Evolutionary conservation across 2,113 vertebrate species (phyloP).

Genomic region (Mustela lutreola): DNA sequence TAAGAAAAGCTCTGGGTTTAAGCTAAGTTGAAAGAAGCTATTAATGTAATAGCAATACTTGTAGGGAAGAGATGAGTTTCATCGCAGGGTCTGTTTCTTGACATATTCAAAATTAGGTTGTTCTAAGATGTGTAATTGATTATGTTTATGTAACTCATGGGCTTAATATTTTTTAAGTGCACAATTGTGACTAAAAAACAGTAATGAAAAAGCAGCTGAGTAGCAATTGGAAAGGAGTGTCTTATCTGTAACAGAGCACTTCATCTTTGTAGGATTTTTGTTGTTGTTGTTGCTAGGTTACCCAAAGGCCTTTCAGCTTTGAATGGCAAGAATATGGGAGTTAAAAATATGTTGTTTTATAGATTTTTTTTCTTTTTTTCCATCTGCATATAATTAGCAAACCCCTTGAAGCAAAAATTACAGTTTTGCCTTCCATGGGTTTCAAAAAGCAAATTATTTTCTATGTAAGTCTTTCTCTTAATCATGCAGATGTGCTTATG

Average conservation of each 20-base stretch:
- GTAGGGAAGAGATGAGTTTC: slow-evolving; percentile 34
- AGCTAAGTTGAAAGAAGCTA: slow-evolving; percentile 26
- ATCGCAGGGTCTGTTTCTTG: slow-evolving; percentile 25
- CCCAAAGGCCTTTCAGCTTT: slow-evolving; percentile 76
- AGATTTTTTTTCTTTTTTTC: slow-evolving; percentile 71
- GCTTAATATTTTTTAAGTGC: slow-evolving; percentile 54
- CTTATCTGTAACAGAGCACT: slow-evolving; percentile 76
- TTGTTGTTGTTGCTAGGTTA: slow-evolving; percentile 88
- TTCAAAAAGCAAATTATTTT: slow-evolving; percentile 87
- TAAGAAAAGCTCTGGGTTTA: slow-evolving; percentile 46
- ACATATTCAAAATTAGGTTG: slow-evolving; percentile 37
- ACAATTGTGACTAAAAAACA: slow-evolving; percentile 55
- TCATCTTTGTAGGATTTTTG: slow-evolving; percentile 77
- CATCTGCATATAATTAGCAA: slow-evolving; percentile 84
- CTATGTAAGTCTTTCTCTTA: slow-evolving; percentile 81
- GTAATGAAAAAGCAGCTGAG: slow-evolving; percentile 57
- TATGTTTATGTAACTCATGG: neutral
- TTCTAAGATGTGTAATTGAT: slow-evolving; percentile 11
- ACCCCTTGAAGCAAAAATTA: slow-evolving; percentile 86
- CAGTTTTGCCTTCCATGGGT: slow-evolving; percentile 79
- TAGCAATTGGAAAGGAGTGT: slow-evolving; percentile 74
- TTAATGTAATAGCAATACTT: neutral
- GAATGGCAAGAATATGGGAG: slow-evolving; percentile 79
- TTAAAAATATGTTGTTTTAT: slow-evolving; percentile 83
- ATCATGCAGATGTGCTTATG: slow-evolving; percentile 83